phyloP scores from a whole-genome alignment of 2,113 vertebrate genomes.

The Peromyscus leucopus region DNA sequence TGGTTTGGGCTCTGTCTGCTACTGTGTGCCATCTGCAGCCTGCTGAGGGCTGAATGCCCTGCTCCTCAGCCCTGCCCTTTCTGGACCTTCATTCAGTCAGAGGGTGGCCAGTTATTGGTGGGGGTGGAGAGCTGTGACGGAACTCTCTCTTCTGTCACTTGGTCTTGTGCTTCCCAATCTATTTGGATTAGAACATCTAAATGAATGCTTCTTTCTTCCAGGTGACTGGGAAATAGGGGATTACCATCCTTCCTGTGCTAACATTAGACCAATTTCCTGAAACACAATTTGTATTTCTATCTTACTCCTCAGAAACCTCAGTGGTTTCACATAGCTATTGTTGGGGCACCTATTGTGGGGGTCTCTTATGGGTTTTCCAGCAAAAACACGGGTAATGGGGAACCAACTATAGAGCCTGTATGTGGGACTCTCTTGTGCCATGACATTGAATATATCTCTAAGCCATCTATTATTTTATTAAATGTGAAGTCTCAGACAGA shows the following conservation, averaged over 20 bases:
- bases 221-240: conserved; percentile 28
- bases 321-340: not conserved
- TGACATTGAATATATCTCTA: not conserved
- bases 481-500: not conserved
- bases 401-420: not conserved
- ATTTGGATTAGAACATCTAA: not conserved
- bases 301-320: not conserved
- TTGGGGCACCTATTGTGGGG: not conserved
- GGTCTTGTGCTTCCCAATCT: conserved; percentile 6
- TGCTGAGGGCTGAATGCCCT: not conserved
- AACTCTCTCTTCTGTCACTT: not conserved
- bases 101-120: not conserved
- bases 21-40: conserved; percentile 37
- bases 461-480: not conserved
- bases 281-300: not conserved
- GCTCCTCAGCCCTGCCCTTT: not conserved
- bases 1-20: conserved; percentile 79
- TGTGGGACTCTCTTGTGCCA: not conserved
- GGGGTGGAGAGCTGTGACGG: no score
- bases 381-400: not conserved
- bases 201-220: not conserved
- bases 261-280: not conserved
- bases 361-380: not conserved
- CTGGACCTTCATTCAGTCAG: conserved; percentile 8
- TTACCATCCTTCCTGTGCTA: not conserved